Conservation (phyloP, 2,797 vertebrate genomes). For the Sternotherus odoratus region DNA sequence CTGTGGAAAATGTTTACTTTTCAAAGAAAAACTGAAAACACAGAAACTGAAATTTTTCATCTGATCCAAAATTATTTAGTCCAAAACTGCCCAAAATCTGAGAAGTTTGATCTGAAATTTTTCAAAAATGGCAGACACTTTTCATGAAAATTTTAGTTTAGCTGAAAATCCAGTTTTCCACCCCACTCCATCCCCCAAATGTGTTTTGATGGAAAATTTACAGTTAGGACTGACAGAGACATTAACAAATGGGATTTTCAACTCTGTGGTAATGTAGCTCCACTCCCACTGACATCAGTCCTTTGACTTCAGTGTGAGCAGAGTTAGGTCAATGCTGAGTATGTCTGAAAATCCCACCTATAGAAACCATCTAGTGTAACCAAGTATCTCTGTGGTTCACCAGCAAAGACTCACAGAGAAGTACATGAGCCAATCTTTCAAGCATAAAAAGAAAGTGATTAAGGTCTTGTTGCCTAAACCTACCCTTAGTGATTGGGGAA, state of each 20-base stretch:
- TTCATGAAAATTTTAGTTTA: constrained; percentile 37
- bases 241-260: neutral
- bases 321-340: neutral
- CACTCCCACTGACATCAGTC: neutral
- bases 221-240: neutral
- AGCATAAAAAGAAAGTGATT: accelerated
- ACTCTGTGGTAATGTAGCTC: constrained; percentile 1
- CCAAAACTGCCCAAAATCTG: neutral
- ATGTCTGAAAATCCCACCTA: neutral
- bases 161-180: neutral
- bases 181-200: neutral
- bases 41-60: neutral
- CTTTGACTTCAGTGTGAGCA: neutral
- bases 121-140: constrained; percentile 21
- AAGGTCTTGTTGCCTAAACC: neutral
- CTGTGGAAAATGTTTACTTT: neutral
- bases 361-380: neutral
- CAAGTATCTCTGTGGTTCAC: neutral
- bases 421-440: neutral
- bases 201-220: constrained; percentile 17
- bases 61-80: neutral
- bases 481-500: neutral
- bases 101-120: neutral
- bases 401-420: neutral
- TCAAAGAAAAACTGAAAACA: neutral